Conservation (phyloP, 35 echinoderm and acorn worm genomes). For the Apostichopus parvimensis region DNA sequence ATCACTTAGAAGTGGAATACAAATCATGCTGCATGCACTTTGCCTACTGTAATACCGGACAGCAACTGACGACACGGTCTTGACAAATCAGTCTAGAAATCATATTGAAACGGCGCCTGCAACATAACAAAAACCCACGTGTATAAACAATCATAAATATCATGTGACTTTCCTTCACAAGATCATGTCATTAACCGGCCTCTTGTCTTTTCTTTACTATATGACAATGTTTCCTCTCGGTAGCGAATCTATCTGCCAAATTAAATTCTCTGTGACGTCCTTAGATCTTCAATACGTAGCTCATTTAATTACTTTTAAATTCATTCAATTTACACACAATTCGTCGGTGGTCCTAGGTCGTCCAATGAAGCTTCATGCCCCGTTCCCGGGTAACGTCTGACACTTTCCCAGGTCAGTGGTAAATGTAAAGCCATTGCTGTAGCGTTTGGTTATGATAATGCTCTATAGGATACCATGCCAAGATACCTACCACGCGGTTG, state of each 20-base stretch:
- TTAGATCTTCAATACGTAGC: slow-evolving; percentile 3
- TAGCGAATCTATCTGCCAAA: slow-evolving; percentile 12
- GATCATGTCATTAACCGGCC: neutral
- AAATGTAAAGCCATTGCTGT: neutral
- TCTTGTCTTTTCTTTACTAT: neutral
- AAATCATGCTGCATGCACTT: too few relatives aligned
- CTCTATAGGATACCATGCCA: neutral
- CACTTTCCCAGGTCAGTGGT: neutral
- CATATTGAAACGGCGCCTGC: neutral
- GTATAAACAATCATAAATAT: neutral
- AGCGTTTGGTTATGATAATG: neutral
- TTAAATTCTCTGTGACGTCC: slow-evolving; percentile 30
- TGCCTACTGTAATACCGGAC: too few relatives aligned
- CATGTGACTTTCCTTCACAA: neutral
- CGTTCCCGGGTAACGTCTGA: neutral
- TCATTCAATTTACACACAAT: slow-evolving; percentile 36
- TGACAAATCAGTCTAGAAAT: too few relatives aligned
- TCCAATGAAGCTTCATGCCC: neutral
- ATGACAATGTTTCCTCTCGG: neutral
- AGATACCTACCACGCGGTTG: neutral
- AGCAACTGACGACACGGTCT: too few relatives aligned
- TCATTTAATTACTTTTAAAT: slow-evolving; percentile 39
- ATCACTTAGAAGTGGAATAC: too few relatives aligned
- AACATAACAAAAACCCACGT: neutral
- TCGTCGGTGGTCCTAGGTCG: slow-evolving; percentile 29